Base-by-base conservation (phyloP, 2,797 vertebrate genomes). In the Malurus leucopterus region DNA sequence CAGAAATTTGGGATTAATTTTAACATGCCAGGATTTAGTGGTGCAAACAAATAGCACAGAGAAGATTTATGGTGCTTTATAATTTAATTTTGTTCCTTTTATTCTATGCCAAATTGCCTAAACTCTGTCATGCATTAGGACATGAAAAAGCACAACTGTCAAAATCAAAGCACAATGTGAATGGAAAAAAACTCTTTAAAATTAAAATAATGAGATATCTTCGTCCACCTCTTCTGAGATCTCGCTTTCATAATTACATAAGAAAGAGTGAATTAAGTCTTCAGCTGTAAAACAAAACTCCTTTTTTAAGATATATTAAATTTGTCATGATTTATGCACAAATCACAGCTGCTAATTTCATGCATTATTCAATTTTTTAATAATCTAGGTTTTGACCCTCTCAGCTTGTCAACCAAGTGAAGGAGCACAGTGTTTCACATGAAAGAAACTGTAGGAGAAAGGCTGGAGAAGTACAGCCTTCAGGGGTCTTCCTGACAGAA, bases 11-110 rank as follows among this genome's bases (percentile, higher is more conserved):
- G 65, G 77, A 67, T 75, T 92, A 88, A 95, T 94, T 92, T 50
- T 49, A 80, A 88, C 9, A 32, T 19, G 30, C 85, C 23, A 57
- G 71, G 75, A 18, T 94, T 96, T 91, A 82, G 61, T 83, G 84
- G 77, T 93, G 68, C 68, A 94, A 93, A 95, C 70, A 79, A 88
- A 73, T 72, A 79, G 7, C 36, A 24, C 34, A 92, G 74, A 74
- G 86, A 88, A 88, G 65, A 88, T 81, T 76, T 76, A 87, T 36
- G 55, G 21, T n/a, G 50, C 82, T 68, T 84, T 88, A 44, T 58
- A 32, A 64, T 92, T 86, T 67, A 50, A 86, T 94, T 94, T 90
- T 93, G 9, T 89, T 96, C 41, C 54, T 94, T 94, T 76, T 63
- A 88, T 92, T 93, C 49, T 86, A 40, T 91, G 84, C 51, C 63